A percentile compares a stretch with the other conserved stretches of the same genome.
Evolutionary conservation across 2,113 vertebrate species (phyloP).

Genomic region (Melospiza georgiana): DNA sequence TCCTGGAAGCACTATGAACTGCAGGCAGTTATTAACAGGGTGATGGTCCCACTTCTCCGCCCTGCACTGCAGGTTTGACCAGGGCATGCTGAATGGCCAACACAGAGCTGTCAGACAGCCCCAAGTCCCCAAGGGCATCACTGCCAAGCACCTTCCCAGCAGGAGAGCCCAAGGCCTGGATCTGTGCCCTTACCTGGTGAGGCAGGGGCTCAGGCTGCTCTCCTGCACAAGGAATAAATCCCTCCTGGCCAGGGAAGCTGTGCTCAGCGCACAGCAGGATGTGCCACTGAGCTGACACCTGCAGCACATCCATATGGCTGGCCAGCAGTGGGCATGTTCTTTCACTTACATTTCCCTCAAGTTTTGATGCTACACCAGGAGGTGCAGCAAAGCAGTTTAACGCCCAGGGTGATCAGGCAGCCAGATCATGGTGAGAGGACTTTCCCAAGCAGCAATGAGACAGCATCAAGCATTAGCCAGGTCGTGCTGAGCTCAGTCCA

Average conservation of each 20-base stretch:
- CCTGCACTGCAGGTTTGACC: rapidly evolving
- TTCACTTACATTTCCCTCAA: not conserved
- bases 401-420: not conserved
- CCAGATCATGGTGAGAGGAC: not conserved
- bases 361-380: not conserved
- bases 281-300: not conserved
- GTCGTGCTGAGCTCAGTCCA: not conserved
- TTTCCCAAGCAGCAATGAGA: not conserved
- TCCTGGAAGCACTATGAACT: not conserved
- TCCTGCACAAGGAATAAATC: not conserved
- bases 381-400: not conserved
- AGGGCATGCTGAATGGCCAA: not conserved
- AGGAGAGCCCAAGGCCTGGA: not conserved
- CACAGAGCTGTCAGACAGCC: not conserved
- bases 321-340: not conserved
- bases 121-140: not conserved
- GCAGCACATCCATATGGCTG: slow-evolving; percentile 17
- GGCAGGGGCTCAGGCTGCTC: not conserved
- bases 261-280: not conserved
- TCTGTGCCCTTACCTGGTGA: not conserved
- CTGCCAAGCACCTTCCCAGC: not conserved
- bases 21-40: not conserved
- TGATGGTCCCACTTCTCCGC: not conserved
- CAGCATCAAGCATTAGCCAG: not conserved
- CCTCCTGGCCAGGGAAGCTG: not conserved